Conservation (phyloP, 2,888 invertebrate genomes). For the Neoaliturus tenellus region DNA sequence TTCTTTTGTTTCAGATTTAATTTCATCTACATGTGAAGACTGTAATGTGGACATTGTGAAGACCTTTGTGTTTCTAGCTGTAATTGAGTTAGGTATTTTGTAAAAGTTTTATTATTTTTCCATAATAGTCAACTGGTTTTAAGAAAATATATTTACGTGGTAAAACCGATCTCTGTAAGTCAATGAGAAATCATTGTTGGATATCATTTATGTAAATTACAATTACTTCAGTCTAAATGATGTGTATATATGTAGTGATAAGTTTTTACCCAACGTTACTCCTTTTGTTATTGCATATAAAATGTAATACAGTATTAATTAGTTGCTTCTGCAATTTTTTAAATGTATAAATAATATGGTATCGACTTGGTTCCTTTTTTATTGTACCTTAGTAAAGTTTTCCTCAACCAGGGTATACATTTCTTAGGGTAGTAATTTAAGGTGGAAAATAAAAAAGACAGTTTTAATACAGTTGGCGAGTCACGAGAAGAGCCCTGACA, state of each 20-base stretch:
- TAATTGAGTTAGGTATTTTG: background rate
- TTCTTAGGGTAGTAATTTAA: too few species aligned
- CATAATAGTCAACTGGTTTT: background rate
- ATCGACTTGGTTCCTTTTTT: background rate
- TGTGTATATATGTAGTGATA: constrained; percentile 4
- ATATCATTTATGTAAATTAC: background rate
- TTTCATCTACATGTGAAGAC: constrained; percentile 80
- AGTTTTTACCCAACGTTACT: background rate
- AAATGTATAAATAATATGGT: background rate
- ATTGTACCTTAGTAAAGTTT: background rate
- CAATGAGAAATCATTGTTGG: background rate
- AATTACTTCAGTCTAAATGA: background rate
- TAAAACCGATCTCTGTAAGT: background rate
- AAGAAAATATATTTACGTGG: background rate
- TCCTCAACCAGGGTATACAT: too few species aligned
- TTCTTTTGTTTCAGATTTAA: constrained; percentile 76
- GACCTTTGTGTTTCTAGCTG: constrained; percentile 38
- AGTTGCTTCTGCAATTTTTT: background rate
- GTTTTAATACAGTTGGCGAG: too few species aligned
- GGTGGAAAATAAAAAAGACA: too few species aligned
- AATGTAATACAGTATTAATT: background rate
- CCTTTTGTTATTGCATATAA: background rate
- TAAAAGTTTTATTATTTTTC: constrained; percentile 9
- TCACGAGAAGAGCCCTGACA: too few species aligned
- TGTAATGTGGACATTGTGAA: constrained; percentile 3